These are phyloP conservation scores for Nycticorax nycticorax DNA, from an alignment of 2,113 vertebrate species.

Conservation along the genomic window DNA sequence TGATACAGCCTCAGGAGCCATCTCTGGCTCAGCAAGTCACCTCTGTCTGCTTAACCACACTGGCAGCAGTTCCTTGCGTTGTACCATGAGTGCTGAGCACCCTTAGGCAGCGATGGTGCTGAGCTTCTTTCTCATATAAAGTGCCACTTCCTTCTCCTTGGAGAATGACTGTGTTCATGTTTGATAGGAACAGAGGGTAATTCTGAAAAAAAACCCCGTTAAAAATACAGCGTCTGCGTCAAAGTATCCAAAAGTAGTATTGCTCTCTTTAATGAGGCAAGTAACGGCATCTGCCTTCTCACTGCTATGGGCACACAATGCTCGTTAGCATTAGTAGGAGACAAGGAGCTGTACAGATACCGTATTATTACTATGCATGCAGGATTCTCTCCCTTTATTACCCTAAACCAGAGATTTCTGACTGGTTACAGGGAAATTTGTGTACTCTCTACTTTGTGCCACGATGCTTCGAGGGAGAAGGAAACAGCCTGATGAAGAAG, in stretches of 20 bases:
- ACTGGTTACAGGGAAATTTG: neutral
- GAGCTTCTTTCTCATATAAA: neutral
- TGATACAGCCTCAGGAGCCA: neutral
- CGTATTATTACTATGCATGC: accelerated
- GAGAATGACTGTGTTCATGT: neutral
- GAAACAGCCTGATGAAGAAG: neutral
- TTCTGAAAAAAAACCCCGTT: neutral
- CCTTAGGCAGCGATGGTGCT: neutral
- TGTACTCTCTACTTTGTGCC: neutral
- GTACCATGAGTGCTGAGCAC: neutral
- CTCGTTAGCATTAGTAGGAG: neutral
- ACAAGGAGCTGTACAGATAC: neutral
- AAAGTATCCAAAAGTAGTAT: neutral
- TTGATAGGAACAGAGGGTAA: neutral
- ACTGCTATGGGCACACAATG: neutral
- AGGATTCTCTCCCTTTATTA: neutral
- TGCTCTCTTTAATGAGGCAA: neutral
- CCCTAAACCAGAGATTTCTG: neutral
- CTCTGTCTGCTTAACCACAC: neutral
- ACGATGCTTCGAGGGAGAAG: neutral
- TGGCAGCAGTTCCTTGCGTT: neutral
- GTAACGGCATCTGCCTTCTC: neutral
- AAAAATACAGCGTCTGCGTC: accelerated
- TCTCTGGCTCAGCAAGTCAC: neutral
- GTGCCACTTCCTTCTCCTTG: neutral